Conservation (phyloP, 2,797 vertebrate species). For the Etheostoma nigrum region DNA sequence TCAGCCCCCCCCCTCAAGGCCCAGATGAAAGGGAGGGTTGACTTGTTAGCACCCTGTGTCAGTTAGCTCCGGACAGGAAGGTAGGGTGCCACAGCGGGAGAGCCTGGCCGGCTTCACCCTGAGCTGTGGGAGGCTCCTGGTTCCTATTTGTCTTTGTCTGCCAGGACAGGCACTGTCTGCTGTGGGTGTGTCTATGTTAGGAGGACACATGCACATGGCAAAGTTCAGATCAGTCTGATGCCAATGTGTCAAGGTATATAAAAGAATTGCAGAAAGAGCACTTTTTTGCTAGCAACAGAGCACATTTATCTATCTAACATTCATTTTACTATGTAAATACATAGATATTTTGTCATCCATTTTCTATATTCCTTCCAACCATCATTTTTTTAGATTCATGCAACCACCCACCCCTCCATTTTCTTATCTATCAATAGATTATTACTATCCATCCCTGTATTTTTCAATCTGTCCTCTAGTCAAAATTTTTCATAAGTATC, state of each 20-base stretch:
- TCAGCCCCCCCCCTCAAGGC: conserved; percentile 20
- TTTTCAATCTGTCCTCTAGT: not conserved
- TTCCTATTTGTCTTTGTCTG: conserved; percentile 62
- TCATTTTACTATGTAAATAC: too few species aligned
- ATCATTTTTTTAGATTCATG: not conserved
- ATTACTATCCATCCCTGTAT: not conserved
- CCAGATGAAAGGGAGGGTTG: conserved; percentile 77
- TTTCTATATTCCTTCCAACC: not conserved
- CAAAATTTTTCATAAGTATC: not conserved
- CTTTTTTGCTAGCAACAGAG: not conserved
- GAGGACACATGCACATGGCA: not conserved
- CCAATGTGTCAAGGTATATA: not conserved
- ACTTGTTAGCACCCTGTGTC: conserved; percentile 71
- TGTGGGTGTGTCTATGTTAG: conserved; percentile 15
- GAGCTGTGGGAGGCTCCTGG: conserved; percentile 38
- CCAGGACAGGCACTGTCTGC: conserved; percentile 24
- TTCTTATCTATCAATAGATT: not conserved
- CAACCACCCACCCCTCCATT: not conserved
- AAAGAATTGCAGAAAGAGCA: not conserved
- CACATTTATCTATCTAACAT: not conserved
- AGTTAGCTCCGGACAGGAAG: conserved; percentile 62
- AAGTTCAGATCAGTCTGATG: not conserved
- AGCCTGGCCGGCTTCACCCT: conserved; percentile 32
- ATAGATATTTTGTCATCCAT: too few species aligned
- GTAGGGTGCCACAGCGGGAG: conserved; percentile 66